These are phyloP conservation scores for Synergus umbraculus DNA, from an alignment of 2,888 invertebrate genomes.

Conservation along the genomic window DNA sequence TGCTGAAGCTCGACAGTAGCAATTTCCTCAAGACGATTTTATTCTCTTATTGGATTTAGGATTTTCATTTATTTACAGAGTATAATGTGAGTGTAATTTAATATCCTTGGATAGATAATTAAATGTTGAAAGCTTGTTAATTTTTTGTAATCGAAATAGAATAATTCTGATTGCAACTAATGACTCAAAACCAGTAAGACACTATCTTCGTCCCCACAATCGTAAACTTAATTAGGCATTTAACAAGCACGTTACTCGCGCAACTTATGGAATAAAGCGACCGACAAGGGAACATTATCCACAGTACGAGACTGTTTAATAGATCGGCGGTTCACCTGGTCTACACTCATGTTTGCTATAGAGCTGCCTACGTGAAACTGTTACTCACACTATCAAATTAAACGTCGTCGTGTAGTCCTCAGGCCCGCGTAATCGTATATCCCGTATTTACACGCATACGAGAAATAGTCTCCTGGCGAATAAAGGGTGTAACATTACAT, in stretches of 20 bases:
- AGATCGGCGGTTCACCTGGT: conserved; percentile 33
- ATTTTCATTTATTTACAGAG: not conserved
- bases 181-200: conserved; percentile 14
- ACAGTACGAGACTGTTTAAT: conserved; percentile 35
- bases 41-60: conserved; percentile 2
- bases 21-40: conserved; percentile 12
- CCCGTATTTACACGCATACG: conserved; percentile 19
- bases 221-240: conserved; percentile 42
- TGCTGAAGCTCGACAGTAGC: conserved; percentile 15
- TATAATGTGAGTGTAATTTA: no score
- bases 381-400: conserved; percentile 23
- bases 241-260: conserved; percentile 38
- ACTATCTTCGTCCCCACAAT: conserved; percentile 20
- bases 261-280: conserved; percentile 41
- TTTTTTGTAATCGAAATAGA: not conserved
- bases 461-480: conserved; percentile 11
- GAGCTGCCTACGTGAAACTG: not conserved
- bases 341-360: conserved; percentile 13
- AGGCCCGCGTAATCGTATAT: conserved; percentile 18
- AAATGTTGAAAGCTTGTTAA: no score
- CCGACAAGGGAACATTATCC: conserved; percentile 40
- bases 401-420: conserved; percentile 11
- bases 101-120: no score
- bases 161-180: not conserved
- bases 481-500: conserved; percentile 28